phyloP scores from a whole-genome alignment of 2,888 invertebrate genomes.

The Monoplex corrugatus region DNA sequence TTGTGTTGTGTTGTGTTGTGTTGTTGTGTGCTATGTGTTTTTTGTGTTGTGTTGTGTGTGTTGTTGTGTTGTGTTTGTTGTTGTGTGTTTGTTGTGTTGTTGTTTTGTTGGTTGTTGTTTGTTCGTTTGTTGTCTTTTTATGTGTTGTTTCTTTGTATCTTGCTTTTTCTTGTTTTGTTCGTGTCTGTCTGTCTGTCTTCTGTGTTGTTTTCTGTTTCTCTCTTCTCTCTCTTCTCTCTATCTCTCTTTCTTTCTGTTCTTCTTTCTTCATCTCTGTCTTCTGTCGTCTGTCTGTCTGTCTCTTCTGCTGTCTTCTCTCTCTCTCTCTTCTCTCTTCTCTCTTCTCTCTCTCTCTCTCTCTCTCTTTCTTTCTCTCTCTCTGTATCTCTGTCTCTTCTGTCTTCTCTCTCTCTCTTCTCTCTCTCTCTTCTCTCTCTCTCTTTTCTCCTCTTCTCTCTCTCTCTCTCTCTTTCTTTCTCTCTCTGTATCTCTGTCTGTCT shows the following conservation, averaged over 20 bases:
- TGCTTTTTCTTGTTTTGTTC: too few species aligned
- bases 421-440: not conserved
- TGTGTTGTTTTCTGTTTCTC: not conserved
- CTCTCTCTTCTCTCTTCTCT: not conserved
- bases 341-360: not conserved
- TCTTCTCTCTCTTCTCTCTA: too few species aligned
- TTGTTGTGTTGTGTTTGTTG: too few species aligned
- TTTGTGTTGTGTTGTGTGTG: too few species aligned
- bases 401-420: not conserved
- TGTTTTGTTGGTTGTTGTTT: not conserved
- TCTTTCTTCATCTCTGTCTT: not conserved
- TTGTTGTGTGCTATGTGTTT: too few species aligned
- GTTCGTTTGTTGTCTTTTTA: not conserved
- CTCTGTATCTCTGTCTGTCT: not conserved
- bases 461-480: too few species aligned
- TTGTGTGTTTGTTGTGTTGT: too few species aligned
- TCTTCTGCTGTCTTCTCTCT: too few species aligned
- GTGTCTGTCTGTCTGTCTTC: not conserved
- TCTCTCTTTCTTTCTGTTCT: not conserved
- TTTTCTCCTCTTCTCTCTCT: too few species aligned
- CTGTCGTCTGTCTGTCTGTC: not conserved
- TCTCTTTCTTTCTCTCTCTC: not conserved
- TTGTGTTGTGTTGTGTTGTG: not conserved
- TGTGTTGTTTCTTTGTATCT: too few species aligned
- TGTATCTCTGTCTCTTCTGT: not conserved